Conservation (phyloP, 2,888 invertebrate species). For the Caenorhabditis sp. region DNA sequence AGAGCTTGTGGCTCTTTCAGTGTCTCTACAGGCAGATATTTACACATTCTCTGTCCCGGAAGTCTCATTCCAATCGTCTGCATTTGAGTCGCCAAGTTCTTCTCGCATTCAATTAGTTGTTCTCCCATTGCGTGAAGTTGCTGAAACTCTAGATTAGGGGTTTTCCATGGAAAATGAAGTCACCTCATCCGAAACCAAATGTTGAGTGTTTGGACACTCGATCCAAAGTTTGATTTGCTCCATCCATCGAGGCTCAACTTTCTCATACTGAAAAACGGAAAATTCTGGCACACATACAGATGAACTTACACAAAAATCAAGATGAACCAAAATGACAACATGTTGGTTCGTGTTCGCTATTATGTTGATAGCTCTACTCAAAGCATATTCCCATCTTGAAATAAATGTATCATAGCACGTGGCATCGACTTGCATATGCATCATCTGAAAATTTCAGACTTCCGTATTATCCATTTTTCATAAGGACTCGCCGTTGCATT, state of each 20-base stretch:
- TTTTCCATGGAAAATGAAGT: background rate
- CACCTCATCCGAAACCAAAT: conserved; percentile 61
- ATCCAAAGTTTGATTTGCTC: conserved; percentile 75
- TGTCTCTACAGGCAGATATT: conserved; percentile 76
- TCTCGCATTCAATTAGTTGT: conserved; percentile 77
- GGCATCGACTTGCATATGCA: conserved; percentile 66
- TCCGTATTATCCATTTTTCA: background rate
- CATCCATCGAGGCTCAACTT: conserved; percentile 76
- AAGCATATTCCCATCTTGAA: conserved; percentile 61
- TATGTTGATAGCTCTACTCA: conserved; percentile 66
- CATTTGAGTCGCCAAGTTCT: conserved; percentile 76
- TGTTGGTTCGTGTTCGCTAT: conserved; percentile 75
- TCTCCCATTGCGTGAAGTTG: conserved; percentile 75
- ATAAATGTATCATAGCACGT: conserved; percentile 65
- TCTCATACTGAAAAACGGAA: conserved; percentile 68
- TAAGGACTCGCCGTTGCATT: conserved; percentile 57
- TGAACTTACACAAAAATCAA: conserved; percentile 72
- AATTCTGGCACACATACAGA: background rate
- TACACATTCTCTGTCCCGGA: conserved; percentile 76
- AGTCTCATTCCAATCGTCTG: conserved; percentile 77
- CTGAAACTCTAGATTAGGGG: background rate
- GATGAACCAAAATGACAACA: conserved; percentile 73
- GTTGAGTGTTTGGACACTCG: conserved; percentile 70
- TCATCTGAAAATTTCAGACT: conserved; percentile 42
- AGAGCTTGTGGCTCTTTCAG: conserved; percentile 74